A percentile compares a stretch with the other conserved stretches of the same genome.
Evolutionary conservation across 1,140 invertebrate species (phyloP).

Genomic region (Drosophila sp.): DNA sequence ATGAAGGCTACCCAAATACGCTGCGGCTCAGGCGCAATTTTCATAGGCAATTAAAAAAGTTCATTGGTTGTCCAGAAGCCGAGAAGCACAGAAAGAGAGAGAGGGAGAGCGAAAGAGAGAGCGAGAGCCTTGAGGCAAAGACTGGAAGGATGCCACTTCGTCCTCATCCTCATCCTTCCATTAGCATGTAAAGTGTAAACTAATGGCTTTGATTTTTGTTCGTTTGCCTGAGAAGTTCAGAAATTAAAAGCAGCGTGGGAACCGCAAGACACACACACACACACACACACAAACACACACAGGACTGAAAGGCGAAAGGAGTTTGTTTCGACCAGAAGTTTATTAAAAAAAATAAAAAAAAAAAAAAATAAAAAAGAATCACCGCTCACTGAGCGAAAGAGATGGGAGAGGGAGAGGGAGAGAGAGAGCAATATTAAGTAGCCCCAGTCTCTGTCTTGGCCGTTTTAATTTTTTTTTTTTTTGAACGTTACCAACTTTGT

Average conservation of each 20-base stretch:
- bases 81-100: conserved; percentile 1
- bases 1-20: conserved; percentile 68
- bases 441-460: conserved; percentile 12
- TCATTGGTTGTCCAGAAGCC: conserved; percentile 72
- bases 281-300: too few species aligned
- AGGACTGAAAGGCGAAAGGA: background rate
- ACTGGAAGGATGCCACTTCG: conserved; percentile 24
- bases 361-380: conserved; percentile 14
- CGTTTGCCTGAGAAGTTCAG: conserved; percentile 24
- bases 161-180: conserved; percentile 54
- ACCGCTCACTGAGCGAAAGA: conserved; percentile 7
- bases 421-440: conserved; percentile 39
- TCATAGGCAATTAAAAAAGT: conserved; percentile 82
- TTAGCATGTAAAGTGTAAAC: conserved; percentile 81
- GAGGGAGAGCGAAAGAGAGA: background rate
- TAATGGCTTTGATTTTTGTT: conserved; percentile 72
- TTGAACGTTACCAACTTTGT: conserved; percentile 53
- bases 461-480: conserved; percentile 7
- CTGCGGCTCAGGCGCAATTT: conserved; percentile 47
- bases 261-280: background rate
- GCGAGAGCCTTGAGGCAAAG: background rate
- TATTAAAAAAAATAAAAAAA: conserved; percentile 70
- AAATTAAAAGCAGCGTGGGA: conserved; percentile 75
- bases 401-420: conserved; percentile 8
- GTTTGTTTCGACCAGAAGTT: conserved; percentile 52